These are phyloP conservation scores for Gavialis gangeticus DNA, from an alignment of 2,113 vertebrate genomes.

Conservation along the genomic window DNA sequence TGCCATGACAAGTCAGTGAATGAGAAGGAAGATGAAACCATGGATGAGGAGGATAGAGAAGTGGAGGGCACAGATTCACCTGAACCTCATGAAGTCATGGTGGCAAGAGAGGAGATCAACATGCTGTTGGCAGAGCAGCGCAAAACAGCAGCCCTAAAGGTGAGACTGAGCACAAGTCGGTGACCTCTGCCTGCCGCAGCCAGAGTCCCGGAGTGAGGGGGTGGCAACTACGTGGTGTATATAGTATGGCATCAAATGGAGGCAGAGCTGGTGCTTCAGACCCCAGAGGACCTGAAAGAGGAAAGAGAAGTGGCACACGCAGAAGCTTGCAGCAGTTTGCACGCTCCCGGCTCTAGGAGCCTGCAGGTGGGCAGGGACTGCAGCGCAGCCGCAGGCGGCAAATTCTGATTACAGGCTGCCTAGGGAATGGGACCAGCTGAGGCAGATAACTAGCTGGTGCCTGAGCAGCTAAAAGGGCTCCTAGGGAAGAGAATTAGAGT, in stretches of 20 bases:
- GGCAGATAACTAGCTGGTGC: too few relatives aligned
- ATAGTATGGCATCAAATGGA: background rate
- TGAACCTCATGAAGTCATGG: conserved; percentile 63
- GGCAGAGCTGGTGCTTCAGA: background rate
- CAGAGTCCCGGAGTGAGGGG: fast-evolving
- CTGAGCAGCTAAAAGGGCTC: too few relatives aligned
- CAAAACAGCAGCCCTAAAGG: conserved; percentile 64
- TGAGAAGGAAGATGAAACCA: background rate
- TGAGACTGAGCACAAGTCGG: background rate
- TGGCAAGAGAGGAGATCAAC: conserved; percentile 72
- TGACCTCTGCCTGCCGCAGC: background rate
- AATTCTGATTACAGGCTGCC: too few relatives aligned
- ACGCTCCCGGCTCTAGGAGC: too few relatives aligned
- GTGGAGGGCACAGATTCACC: background rate
- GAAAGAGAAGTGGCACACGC: background rate
- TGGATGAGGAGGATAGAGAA: background rate
- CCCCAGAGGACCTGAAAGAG: background rate
- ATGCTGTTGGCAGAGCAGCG: conserved; percentile 67
- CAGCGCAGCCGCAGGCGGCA: too few relatives aligned
- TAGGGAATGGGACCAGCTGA: too few relatives aligned
- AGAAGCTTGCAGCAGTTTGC: background rate
- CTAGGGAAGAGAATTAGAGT: too few relatives aligned
- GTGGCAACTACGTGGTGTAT: background rate
- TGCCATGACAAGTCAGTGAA: background rate
- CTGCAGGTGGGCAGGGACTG: too few relatives aligned